phyloP scores from a whole-genome alignment of 1,140 invertebrate genomes.

The Caerostris extrusa region DNA sequence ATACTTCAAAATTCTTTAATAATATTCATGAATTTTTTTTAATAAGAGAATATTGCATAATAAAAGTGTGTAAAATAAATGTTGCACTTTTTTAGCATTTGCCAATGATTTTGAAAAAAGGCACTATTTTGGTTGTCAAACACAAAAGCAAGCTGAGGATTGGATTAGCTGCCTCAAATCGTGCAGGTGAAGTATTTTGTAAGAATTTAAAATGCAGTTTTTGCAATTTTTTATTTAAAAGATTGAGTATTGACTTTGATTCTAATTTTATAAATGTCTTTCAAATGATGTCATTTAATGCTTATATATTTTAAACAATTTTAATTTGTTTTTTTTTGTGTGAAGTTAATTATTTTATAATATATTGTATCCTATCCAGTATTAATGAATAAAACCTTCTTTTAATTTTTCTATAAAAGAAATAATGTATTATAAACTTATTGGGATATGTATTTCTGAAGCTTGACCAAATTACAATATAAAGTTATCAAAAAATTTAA shows the following conservation, averaged over 20 bases:
- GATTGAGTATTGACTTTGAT: not conserved
- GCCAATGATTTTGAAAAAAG: slow-evolving; percentile 62
- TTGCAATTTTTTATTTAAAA: not conserved
- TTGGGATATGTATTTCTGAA: too few relatives aligned
- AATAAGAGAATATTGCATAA: too few relatives aligned
- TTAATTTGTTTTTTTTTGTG: not conserved
- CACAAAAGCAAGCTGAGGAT: slow-evolving; percentile 51
- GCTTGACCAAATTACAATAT: too few relatives aligned
- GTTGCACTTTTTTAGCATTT: slow-evolving; percentile 35
- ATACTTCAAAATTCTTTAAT: too few relatives aligned
- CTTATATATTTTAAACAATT: not conserved
- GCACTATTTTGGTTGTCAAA: slow-evolving; percentile 47
- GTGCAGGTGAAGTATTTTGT: slow-evolving; percentile 2
- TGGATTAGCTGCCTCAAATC: slow-evolving; percentile 38
- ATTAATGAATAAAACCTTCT: too few relatives aligned
- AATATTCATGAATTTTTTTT: too few relatives aligned
- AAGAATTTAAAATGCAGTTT: not conserved
- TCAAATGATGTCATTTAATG: too few relatives aligned
- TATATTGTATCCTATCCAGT: too few relatives aligned
- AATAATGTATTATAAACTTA: too few relatives aligned
- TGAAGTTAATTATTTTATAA: not conserved
- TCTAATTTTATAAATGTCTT: too few relatives aligned
- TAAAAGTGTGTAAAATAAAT: not conserved
- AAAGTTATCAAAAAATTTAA: too few relatives aligned
- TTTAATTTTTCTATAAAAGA: too few relatives aligned